A percentile compares a stretch with the other conserved stretches of the same genome.
phyloP scores from a whole-genome alignment of 2,888 invertebrate species.

The Phania funesta region DNA sequence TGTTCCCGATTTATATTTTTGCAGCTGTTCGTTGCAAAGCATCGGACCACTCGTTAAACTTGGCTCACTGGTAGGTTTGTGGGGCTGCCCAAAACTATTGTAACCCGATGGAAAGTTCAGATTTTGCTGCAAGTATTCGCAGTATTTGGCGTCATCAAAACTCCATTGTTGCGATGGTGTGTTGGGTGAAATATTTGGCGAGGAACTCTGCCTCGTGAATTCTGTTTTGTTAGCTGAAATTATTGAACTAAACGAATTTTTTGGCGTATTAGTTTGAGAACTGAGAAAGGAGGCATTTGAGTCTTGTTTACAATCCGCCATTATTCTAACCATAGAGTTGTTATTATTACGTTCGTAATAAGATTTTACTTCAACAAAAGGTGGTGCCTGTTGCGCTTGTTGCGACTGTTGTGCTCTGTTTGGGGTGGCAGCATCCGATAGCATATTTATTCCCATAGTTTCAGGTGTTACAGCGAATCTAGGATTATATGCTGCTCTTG shows the following conservation, averaged over 20 bases:
- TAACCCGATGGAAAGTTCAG: background rate
- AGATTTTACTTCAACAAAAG: conserved; percentile 36
- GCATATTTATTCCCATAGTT: conserved; percentile 21
- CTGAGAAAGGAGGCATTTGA: background rate
- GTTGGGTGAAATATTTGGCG: conserved; percentile 14
- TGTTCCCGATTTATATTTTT: conserved; percentile 32
- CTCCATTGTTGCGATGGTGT: conserved; percentile 1
- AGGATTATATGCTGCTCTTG: background rate
- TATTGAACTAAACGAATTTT: background rate
- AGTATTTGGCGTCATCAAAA: background rate
- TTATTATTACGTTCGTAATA: conserved; percentile 31
- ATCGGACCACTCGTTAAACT: background rate
- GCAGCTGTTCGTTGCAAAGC: conserved; percentile 9
- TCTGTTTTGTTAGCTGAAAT: background rate
- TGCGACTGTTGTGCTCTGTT: background rate
- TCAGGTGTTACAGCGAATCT: conserved; percentile 28
- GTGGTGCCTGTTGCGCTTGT: background rate
- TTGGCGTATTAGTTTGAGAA: background rate
- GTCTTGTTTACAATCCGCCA: background rate
- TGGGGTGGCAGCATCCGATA: background rate
- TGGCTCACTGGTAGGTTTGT: background rate
- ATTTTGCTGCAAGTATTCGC: background rate
- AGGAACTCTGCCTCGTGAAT: conserved; percentile 1
- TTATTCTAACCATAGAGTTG: background rate
- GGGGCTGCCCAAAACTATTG: background rate